These are phyloP conservation scores for Prunella himalayana DNA, from an alignment of 2,113 vertebrate genomes.

Conservation along the genomic window DNA sequence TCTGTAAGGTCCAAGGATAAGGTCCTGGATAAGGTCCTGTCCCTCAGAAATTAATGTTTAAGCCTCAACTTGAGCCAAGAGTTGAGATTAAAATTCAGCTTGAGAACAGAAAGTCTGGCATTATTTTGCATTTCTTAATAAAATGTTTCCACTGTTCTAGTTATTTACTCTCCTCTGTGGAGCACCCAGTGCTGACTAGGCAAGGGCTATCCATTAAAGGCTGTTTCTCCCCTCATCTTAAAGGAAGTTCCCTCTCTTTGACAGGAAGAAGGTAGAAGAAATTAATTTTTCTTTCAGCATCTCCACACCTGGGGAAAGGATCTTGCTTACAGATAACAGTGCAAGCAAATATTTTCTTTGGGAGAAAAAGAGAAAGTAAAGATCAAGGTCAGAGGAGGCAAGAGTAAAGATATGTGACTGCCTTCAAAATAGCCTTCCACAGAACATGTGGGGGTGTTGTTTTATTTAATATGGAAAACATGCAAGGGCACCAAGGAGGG, in stretches of 20 bases:
- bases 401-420: slow-evolving; percentile 29
- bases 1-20: neutral
- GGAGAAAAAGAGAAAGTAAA: slow-evolving; percentile 66
- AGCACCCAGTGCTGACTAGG: slow-evolving; percentile 56
- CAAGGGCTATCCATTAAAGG: slow-evolving; percentile 53
- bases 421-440: slow-evolving; percentile 52
- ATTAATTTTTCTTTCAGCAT: slow-evolving; percentile 66
- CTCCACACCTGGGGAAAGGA: slow-evolving; percentile 68
- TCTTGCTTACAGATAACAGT: slow-evolving; percentile 66
- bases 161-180: slow-evolving; percentile 30
- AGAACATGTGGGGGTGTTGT: slow-evolving; percentile 61
- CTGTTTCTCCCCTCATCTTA: slow-evolving; percentile 12
- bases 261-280: slow-evolving; percentile 17
- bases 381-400: slow-evolving; percentile 70
- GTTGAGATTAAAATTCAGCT: slow-evolving; percentile 22
- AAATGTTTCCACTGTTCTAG: slow-evolving; percentile 25
- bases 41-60: neutral
- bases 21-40: neutral
- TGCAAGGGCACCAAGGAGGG: slow-evolving; percentile 30
- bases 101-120: slow-evolving; percentile 26
- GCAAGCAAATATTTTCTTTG: slow-evolving; percentile 74
- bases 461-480: slow-evolving; percentile 68
- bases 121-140: slow-evolving; percentile 48
- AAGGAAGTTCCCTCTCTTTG: slow-evolving; percentile 43
- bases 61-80: neutral